phyloP scores from a whole-genome alignment of 2,888 invertebrate species.

The Cantharis rufa region DNA sequence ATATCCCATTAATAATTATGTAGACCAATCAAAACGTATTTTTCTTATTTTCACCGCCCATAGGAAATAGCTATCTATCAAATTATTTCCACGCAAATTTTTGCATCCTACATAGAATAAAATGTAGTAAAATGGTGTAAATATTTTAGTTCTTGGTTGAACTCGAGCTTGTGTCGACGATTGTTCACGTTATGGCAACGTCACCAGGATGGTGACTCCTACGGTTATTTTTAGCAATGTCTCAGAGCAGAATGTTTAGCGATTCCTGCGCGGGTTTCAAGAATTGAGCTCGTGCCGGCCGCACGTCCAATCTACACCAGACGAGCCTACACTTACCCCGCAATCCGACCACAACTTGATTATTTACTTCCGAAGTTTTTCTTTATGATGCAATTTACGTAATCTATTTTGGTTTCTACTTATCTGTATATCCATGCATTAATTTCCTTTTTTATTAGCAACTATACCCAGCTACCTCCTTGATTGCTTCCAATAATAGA shows the following conservation, averaged over 20 bases:
- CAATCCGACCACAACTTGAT: conserved; percentile 29
- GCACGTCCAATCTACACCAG: conserved; percentile 29
- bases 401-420: conserved; percentile 15
- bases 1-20: conserved; percentile 23
- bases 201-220: conserved; percentile 30
- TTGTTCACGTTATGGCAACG: conserved; percentile 27
- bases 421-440: neutral
- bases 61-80: conserved; percentile 12
- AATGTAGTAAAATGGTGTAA: conserved; percentile 17
- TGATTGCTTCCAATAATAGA: neutral
- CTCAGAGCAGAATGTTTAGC: conserved; percentile 26
- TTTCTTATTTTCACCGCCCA: conserved; percentile 20
- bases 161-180: conserved; percentile 14
- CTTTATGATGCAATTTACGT: conserved; percentile 25
- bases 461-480: neutral
- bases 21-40: conserved; percentile 18
- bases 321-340: conserved; percentile 32
- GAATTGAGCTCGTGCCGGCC: conserved; percentile 34
- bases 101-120: conserved; percentile 17
- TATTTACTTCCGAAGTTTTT: conserved; percentile 31
- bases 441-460: neutral
- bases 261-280: conserved; percentile 30
- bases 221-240: conserved; percentile 34
- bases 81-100: conserved; percentile 23
- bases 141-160: conserved; percentile 17